Conservation (phyloP, 2,113 vertebrate species). For the Morone saxatilis region DNA sequence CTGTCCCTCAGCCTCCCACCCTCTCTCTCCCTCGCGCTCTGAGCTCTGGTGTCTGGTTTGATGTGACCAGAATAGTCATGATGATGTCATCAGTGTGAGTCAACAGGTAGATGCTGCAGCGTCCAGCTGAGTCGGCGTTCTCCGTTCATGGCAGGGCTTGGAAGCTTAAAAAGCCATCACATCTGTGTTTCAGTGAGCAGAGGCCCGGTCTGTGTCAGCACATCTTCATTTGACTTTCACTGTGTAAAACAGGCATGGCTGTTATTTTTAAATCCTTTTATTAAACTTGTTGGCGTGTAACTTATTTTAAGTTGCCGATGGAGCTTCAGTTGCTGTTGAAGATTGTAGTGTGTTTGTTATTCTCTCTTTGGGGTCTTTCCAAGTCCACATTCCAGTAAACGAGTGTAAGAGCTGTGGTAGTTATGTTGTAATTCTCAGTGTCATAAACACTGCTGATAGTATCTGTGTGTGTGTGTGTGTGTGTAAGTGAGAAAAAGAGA, state of each 20-base stretch:
- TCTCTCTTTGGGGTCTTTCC: constrained; percentile 59
- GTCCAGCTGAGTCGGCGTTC: constrained; percentile 71
- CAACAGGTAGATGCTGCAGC: constrained; percentile 74
- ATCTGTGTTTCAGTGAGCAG: constrained; percentile 55
- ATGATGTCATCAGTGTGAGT: constrained; percentile 78
- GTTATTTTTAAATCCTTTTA: constrained; percentile 25
- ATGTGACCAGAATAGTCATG: constrained; percentile 68
- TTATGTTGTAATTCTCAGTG: constrained; percentile 64
- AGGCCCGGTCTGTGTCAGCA: constrained; percentile 28
- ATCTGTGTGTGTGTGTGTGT: constrained; percentile 30
- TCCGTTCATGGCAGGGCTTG: constrained; percentile 34
- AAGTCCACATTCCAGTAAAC: constrained; percentile 68
- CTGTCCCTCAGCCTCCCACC: neutral
- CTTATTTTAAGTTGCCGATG: constrained; percentile 9
- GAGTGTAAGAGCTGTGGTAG: constrained; percentile 57
- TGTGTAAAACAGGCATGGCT: neutral
- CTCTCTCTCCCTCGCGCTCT: neutral
- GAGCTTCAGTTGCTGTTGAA: constrained; percentile 19
- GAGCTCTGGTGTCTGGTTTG: constrained; percentile 32
- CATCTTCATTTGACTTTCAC: constrained; percentile 38
- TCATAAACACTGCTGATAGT: constrained; percentile 54
- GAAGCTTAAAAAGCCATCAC: constrained; percentile 62
- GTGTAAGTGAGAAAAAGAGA: constrained; percentile 9
- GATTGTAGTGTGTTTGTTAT: constrained; percentile 43
- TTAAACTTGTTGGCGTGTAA: neutral